These are phyloP conservation scores for Hipparchia sbordonii DNA, from an alignment of 2,888 invertebrate species.

Conservation along the genomic window DNA sequence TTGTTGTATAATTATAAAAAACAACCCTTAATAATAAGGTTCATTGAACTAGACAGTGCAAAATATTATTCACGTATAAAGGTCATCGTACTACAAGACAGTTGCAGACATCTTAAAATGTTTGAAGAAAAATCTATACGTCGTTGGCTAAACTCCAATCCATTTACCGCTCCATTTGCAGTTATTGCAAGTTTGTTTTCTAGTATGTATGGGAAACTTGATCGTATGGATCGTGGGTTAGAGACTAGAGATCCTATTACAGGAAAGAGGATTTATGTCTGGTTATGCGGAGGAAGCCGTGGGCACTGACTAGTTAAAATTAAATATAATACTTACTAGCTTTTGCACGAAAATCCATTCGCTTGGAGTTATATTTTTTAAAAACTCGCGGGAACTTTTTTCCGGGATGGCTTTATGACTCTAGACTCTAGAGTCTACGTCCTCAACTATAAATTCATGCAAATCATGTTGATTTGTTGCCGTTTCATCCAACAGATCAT, in stretches of 20 bases:
- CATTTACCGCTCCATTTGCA: constrained; percentile 23
- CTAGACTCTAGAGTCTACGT: too few species aligned
- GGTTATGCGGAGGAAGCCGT: neutral
- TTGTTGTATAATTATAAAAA: constrained; percentile 3
- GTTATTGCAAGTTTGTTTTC: constrained; percentile 39
- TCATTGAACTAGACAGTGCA: constrained; percentile 17
- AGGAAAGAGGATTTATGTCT: neutral
- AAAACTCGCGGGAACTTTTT: too few species aligned
- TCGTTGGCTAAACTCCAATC: constrained; percentile 40
- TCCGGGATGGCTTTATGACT: too few species aligned
- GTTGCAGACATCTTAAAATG: constrained; percentile 36
- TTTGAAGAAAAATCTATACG: constrained; percentile 40
- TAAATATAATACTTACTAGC: neutral
- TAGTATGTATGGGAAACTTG: constrained; percentile 15
- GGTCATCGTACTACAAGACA: constrained; percentile 35
- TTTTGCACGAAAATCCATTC: neutral
- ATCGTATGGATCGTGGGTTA: constrained; percentile 3
- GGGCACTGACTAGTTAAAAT: neutral
- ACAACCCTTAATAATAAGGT: constrained; percentile 10
- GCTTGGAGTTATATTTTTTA: too few species aligned
- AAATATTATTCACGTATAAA: constrained; percentile 20
- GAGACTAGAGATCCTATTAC: neutral
- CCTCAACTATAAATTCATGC: too few species aligned
- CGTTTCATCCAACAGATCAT: too few species aligned
- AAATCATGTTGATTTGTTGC: too few species aligned